Conservation (phyloP, 2,113 vertebrate species). For the Pteruthius melanotis region DNA sequence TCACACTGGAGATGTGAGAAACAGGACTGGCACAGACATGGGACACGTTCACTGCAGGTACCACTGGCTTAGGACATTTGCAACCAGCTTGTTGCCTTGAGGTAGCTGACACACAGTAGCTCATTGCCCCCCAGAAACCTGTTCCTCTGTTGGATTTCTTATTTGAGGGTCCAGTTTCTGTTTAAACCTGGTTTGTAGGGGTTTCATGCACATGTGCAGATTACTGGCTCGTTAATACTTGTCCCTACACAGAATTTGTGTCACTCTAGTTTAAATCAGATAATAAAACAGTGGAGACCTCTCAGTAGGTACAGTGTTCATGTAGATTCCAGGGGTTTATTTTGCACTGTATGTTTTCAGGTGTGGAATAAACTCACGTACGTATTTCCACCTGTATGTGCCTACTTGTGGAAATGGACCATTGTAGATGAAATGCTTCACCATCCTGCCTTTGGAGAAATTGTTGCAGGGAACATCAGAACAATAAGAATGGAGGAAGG, state of each 20-base stretch:
- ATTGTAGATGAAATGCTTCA: rapidly evolving
- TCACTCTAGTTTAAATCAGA: background rate
- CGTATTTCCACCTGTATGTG: background rate
- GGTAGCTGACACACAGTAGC: background rate
- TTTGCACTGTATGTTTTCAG: background rate
- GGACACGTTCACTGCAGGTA: background rate
- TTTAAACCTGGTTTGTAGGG: background rate
- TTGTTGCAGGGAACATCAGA: background rate
- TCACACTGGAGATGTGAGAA: background rate
- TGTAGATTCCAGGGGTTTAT: background rate
- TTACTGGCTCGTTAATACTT: background rate
- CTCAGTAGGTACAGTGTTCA: background rate
- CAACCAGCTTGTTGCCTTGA: background rate
- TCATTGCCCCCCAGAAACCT: background rate
- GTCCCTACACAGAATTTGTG: background rate
- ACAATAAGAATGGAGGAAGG: background rate
- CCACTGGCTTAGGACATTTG: background rate
- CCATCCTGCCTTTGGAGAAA: background rate
- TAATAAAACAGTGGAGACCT: background rate
- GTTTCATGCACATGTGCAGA: background rate
- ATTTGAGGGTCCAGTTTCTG: background rate
- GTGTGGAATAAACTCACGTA: background rate
- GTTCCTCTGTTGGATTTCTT: background rate
- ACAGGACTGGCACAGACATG: background rate
- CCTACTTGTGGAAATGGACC: background rate